Conservation (phyloP, 2,797 vertebrate genomes). For the Chanos chanos region DNA sequence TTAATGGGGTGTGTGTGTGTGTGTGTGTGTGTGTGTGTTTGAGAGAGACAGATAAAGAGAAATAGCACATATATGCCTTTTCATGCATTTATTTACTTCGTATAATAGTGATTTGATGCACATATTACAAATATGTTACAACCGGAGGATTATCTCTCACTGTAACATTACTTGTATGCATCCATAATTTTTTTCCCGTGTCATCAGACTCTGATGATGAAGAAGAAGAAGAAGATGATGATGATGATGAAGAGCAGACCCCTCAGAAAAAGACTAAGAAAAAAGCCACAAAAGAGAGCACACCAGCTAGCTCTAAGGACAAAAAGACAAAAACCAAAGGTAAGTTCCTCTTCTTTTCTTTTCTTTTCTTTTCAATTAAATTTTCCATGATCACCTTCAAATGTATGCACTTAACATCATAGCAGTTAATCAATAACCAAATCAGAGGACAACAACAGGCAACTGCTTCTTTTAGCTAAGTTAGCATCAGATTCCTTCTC, state of each 20-base stretch:
- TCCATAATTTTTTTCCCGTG: background rate
- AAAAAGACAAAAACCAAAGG: slow-evolving; percentile 43
- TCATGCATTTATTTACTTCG: no score
- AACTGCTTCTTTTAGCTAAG: slow-evolving; percentile 31
- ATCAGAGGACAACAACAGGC: slow-evolving; percentile 10
- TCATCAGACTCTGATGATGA: slow-evolving; percentile 21
- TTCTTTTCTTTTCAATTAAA: background rate
- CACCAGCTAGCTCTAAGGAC: slow-evolving; percentile 22
- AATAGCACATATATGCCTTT: no score
- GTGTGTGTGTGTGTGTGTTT: no score
- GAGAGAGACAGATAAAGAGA: no score
- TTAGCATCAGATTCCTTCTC: no score
- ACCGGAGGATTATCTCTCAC: no score
- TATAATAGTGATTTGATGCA: no score
- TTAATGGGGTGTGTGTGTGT: no score
- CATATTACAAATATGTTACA: no score
- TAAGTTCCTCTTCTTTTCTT: slow-evolving; percentile 10
- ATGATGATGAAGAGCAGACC: slow-evolving; percentile 29
- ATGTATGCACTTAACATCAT: no score
- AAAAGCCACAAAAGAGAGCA: slow-evolving; percentile 32
- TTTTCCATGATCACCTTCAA: background rate
- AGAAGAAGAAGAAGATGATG: slow-evolving; percentile 28
- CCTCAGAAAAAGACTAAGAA: slow-evolving; percentile 42
- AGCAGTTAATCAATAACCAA: no score
- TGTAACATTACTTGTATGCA: background rate